Evolutionary conservation across 2,797 vertebrate species (phyloP).

Genomic region (Arremon aurantiirostris): DNA sequence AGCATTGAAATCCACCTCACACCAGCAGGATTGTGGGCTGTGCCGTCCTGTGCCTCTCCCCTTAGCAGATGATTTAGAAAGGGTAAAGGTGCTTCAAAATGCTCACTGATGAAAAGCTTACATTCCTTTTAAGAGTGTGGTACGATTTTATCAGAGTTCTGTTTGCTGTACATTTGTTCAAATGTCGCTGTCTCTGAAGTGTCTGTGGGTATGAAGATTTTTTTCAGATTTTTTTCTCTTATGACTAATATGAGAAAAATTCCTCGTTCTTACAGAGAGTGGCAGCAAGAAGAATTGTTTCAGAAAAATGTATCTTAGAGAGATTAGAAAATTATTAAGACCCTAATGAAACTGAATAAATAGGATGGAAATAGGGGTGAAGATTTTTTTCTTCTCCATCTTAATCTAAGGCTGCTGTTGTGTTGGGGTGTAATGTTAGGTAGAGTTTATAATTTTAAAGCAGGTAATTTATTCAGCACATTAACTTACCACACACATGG

Average conservation of each 20-base stretch:
- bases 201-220: background rate
- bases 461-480: background rate
- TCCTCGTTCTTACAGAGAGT: accelerated
- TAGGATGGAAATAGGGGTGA: background rate
- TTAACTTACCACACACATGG: accelerated
- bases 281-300: background rate
- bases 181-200: accelerated
- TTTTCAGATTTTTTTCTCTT: background rate
- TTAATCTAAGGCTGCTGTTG: background rate
- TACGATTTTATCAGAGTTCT: background rate
- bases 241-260: background rate
- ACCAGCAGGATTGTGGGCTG: accelerated
- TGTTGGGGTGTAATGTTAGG: accelerated
- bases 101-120: background rate
- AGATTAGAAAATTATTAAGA: background rate
- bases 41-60: accelerated
- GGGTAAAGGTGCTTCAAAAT: background rate
- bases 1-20: background rate
- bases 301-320: background rate
- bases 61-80: background rate
- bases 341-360: background rate
- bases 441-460: background rate
- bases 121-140: background rate
- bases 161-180: background rate
- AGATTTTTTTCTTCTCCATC: background rate